These are phyloP conservation scores for Craseonycteris thonglongyai DNA, from an alignment of 2,113 vertebrate species.

Conservation along the genomic window DNA sequence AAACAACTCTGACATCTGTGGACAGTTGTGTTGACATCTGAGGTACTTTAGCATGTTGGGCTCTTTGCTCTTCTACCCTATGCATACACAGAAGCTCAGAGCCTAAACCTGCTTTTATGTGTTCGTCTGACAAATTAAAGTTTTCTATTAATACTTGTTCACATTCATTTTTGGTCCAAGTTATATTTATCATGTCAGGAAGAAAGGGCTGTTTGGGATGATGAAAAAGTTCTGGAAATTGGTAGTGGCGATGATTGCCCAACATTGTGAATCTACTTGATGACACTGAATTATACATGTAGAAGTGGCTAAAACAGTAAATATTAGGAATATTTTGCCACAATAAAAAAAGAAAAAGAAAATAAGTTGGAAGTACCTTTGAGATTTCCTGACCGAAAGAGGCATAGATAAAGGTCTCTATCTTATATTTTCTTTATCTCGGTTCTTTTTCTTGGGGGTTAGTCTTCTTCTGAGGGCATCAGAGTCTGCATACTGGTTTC, in stretches of 20 bases:
- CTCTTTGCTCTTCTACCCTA: neutral
- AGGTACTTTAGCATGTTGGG: fast-evolving
- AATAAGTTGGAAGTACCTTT: neutral
- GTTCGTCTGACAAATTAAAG: neutral
- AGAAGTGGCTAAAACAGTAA: neutral
- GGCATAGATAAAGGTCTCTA: neutral
- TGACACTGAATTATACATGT: neutral
- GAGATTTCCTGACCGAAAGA: neutral
- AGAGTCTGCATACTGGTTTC: neutral
- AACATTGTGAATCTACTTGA: neutral
- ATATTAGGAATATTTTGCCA: neutral
- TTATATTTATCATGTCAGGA: neutral
- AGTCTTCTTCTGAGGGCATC: neutral
- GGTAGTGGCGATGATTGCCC: neutral
- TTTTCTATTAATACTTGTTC: neutral
- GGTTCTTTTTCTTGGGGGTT: neutral
- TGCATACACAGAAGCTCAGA: neutral
- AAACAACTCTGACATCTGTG: neutral
- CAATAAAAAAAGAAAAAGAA: neutral
- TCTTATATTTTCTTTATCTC: neutral
- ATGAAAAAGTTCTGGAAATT: neutral
- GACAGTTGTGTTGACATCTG: neutral
- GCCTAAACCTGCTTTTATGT: neutral
- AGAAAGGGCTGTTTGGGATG: neutral
- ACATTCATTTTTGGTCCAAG: neutral